Percentiles rank a stretch among this genome's conserved stretches.
These are phyloP conservation scores for Coptodon rendalli DNA, from an alignment of 2,113 vertebrate genomes.

Conservation along the genomic window DNA sequence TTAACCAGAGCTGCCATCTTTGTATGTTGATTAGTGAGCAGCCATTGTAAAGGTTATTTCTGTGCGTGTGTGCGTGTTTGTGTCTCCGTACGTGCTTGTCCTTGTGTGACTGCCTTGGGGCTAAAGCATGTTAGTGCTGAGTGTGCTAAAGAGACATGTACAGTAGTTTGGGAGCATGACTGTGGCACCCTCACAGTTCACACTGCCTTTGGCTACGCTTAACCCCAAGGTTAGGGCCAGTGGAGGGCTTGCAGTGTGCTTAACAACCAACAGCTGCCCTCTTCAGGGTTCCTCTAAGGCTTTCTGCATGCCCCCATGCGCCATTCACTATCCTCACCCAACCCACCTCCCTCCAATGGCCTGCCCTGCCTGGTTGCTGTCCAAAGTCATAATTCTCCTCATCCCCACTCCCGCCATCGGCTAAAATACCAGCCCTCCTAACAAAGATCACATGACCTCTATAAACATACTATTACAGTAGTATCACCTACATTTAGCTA, in stretches of 20 bases:
- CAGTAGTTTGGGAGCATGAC: constrained; percentile 44
- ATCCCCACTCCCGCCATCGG: neutral
- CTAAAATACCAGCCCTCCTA: constrained; percentile 18
- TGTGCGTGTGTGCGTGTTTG: constrained; percentile 45
- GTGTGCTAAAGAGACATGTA: constrained; percentile 31
- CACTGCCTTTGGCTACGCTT: constrained; percentile 63
- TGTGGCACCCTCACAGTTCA: constrained; percentile 52
- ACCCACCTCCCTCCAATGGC: constrained; percentile 4
- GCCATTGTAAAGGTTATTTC: constrained; percentile 62
- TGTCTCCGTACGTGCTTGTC: constrained; percentile 51
- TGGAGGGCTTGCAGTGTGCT: constrained; percentile 34
- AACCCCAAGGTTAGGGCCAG: constrained; percentile 60
- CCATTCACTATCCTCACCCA: constrained; percentile 13
- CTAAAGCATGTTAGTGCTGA: constrained; percentile 59
- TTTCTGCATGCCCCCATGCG: constrained; percentile 41
- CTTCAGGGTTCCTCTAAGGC: constrained; percentile 39
- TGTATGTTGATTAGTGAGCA: constrained; percentile 61
- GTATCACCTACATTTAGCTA: neutral
- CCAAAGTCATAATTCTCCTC: constrained; percentile 41
- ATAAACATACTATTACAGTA: constrained; percentile 8
- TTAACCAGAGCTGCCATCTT: constrained; percentile 59
- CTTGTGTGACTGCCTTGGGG: constrained; percentile 57
- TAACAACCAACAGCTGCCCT: constrained; percentile 46
- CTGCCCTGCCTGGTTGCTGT: constrained; percentile 37
- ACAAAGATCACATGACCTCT: constrained; percentile 14